Conservation (phyloP, 2,888 invertebrate species). For the Dascillus cervinus region DNA sequence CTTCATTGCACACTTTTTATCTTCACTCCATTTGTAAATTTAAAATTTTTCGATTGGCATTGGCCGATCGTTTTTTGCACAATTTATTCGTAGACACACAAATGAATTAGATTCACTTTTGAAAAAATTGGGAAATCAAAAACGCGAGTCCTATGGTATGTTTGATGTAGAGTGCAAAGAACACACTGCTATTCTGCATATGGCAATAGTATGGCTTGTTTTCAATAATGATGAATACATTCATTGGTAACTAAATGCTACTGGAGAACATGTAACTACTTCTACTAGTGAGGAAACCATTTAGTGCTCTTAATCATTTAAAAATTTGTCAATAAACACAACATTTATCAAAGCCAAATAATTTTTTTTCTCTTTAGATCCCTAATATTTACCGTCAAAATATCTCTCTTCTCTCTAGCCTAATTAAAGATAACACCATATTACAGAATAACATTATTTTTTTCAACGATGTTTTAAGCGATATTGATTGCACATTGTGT, state of each 20-base stretch:
- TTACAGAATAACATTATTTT: slow-evolving; percentile 24
- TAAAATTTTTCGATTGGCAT: no score
- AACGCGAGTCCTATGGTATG: no score
- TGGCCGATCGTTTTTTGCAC: no score
- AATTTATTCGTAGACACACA: no score
- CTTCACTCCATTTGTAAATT: no score
- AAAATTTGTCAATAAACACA: slow-evolving; percentile 9
- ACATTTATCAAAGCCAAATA: slow-evolving; percentile 16
- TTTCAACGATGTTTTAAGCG: slow-evolving; percentile 14
- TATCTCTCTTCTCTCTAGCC: no score
- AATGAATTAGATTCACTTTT: no score
- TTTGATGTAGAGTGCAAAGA: background rate
- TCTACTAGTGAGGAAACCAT: slow-evolving; percentile 24
- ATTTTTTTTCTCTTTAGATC: no score
- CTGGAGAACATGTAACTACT: slow-evolving; percentile 25
- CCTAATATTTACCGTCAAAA: no score
- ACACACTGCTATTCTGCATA: slow-evolving; percentile 26
- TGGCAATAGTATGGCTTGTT: slow-evolving; percentile 34
- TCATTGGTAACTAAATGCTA: slow-evolving; percentile 23
- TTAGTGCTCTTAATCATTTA: slow-evolving; percentile 21
- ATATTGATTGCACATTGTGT: slow-evolving; percentile 16
- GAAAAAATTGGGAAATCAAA: no score
- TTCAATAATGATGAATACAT: no score
- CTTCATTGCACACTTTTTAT: no score
- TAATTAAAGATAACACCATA: slow-evolving; percentile 22